Evolutionary conservation across 2,113 vertebrate genomes (phyloP), one percentile per base, ranked within the genome.

Genomic region (Poecilia latipinna): DNA sequence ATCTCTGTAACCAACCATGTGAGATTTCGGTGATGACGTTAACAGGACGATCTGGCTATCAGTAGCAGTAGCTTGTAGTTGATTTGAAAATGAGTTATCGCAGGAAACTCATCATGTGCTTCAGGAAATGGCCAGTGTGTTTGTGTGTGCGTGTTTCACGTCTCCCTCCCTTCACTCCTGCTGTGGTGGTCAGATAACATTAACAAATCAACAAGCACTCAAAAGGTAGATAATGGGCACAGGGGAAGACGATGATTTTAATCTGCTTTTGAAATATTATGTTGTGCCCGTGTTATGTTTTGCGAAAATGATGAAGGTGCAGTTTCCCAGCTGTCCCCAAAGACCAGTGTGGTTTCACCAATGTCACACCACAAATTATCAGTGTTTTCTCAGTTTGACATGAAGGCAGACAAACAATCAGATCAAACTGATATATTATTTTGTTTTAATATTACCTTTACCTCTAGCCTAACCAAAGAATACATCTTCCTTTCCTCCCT

Each of bases 201-300:
- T 78, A 80, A 85, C 80, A 78, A 80, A 83, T 86, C 83, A 82
- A 86, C 79, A 87, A 64, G 67, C 64, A 24, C 69, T 69, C 63
- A 1, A 8, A 70, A 61, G 61, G 57, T 22, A 81, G 79, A 87
- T 86, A 76, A 70, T 73, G 61, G 32, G 78, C 37, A 12, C 2
- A 1, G 75, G 67, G 73, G 77, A 82, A 61, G 48, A 71, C 39
- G 57, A 68, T 66, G 75, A 66, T 86, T 86, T 90, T 88, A 87
- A 87, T 88, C 82, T 79, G 83, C 77, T 86, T 89, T 88, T 79
- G 61, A 87, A 92, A 91, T 90, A 92, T 90, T 86, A 82, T 85
- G 80, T 78, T 85, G 75, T 80, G 8, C 73, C 54, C 61, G 1
- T 70, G 78, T 84, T 4, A 35, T 87, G 87, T 85, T 87, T 68